These are phyloP conservation scores for Notolabrus celidotus DNA, from an alignment of 2,797 vertebrate species.

Conservation along the genomic window DNA sequence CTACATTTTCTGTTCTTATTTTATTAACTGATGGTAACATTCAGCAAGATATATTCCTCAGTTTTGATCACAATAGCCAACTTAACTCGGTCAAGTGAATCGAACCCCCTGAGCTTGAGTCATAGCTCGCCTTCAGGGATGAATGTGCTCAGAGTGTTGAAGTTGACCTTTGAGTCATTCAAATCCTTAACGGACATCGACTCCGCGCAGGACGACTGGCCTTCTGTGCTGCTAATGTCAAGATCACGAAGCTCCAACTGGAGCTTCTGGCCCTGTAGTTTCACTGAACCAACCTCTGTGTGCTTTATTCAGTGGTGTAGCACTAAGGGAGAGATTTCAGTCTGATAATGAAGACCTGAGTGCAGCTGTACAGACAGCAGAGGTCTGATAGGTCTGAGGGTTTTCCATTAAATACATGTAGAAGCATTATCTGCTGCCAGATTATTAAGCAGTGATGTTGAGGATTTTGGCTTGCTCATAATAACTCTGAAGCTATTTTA, in stretches of 20 bases:
- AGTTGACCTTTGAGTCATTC: slow-evolving; percentile 67
- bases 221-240: slow-evolving; percentile 41
- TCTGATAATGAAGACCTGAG: slow-evolving; percentile 24
- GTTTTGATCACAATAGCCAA: slow-evolving; percentile 35
- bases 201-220: slow-evolving; percentile 33
- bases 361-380: not conserved
- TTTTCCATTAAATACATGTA: too few relatives aligned
- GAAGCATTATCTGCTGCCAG: too few relatives aligned
- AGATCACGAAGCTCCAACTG: slow-evolving; percentile 41
- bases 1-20: slow-evolving; percentile 53
- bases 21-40: slow-evolving; percentile 26
- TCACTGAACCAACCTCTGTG: slow-evolving; percentile 2
- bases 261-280: slow-evolving; percentile 26
- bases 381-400: too few relatives aligned
- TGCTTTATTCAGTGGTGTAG: slow-evolving; percentile 5
- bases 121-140: slow-evolving; percentile 45
- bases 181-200: slow-evolving; percentile 51
- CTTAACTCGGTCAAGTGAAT: slow-evolving; percentile 35
- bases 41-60: slow-evolving; percentile 22
- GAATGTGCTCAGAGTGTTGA: slow-evolving; percentile 44
- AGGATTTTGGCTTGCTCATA: too few relatives aligned
- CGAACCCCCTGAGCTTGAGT: slow-evolving; percentile 46
- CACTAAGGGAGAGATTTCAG: slow-evolving; percentile 2
- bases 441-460: too few relatives aligned
- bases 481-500: too few relatives aligned